Base-by-base conservation (phyloP, 53 echinoderm and acorn worm genomes). In the Echinarachnius parma region DNA sequence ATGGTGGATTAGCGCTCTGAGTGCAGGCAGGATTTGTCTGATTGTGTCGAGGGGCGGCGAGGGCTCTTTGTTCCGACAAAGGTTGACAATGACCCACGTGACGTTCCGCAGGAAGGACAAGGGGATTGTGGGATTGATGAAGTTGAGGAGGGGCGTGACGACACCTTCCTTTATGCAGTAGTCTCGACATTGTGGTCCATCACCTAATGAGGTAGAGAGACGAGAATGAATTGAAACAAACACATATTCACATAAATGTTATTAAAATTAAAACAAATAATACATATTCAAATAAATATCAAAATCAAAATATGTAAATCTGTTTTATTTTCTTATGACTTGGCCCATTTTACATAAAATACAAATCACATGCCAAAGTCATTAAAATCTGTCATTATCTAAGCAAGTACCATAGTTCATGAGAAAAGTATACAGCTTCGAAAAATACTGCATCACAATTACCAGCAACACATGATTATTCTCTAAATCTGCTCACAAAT, bases 21-120 rank as follows among this genome's bases (percentile, higher is more conserved):
- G 84, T 9, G 90, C 96, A 9, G 87, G 86, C 66, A 95, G 47
- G 23, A 95, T 77, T 52, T 95, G 79, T 36, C 78, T 78, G 52
- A 95, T 91, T 5, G 89, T 86, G 21, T 91, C 85, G 29, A 84
- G 64, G 9, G 63, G 82, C 26, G 96, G 96, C 34, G 96, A 87
- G 0, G 96, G 96, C 30, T 95, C 90, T 47, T 95, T 95, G 76
- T 91, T 91, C 69, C 96, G 62, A 66, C 96, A 95, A 63, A 95
- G 75, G 64, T 95, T 95, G 31, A 95, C 96, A 44, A 95, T 87
- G 34, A 95, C 96, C 96, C 96, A 96, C 5, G 96, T 96, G 47
- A 91, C 91, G 45, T 96, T 96, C 32, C 96, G 82, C 60, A 96
- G 85, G 88, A 96, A 96, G 77, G 96, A 96, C 37, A 96, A 80